Base-by-base conservation (phyloP, 2,797 vertebrate genomes). In the Myripristis jacobus region DNA sequence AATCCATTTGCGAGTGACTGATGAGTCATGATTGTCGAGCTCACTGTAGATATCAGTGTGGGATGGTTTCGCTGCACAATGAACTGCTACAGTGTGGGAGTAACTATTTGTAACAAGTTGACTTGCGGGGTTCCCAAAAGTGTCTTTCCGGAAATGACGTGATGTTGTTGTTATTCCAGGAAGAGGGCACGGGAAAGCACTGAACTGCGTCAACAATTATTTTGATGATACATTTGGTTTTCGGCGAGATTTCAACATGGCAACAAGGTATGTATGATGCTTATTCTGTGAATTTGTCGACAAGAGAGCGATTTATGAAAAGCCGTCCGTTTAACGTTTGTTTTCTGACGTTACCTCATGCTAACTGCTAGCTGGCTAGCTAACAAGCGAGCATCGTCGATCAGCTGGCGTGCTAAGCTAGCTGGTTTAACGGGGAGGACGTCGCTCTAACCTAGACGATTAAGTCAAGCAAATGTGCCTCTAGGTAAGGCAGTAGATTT, bases 151-250 rank as follows among this genome's bases (percentile, higher is more conserved):
- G 92, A 93, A 89, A 41, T 92, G 89, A 93, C 60, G 90, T 41
- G 66, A 74, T 90, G 81, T 92, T 93, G 78, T 93, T 89, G 83
- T 94, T 90, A 84, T 93, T 94, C 91, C 93, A 91, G 94, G 94
- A 94, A 95, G 91, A 59, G 72, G 64, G 48, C 50, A 65, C 46
- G 77, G 89, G 90, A 85, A 90, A 92, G 88, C 73, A 84, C 89
- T 91, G 87, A 95, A 95, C 92, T 95, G 94, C 94, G 94, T 94
- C 94, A 94, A 92, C 88, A 91, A 80, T 83, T 86, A 55, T 77
- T 88, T 88, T 75, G 75, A 58, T 53, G 18, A 79, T 67, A 80
- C 48, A 47, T 78, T 82, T 69, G 64, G 43, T 71, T 90, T 91
- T 83, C 43, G 63, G 46, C 67, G 38, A 58, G 54, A 55, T 27